phyloP scores from a whole-genome alignment of 37 sponge, comb jelly and placozoan genomes.

The Eunapius fragilis region DNA sequence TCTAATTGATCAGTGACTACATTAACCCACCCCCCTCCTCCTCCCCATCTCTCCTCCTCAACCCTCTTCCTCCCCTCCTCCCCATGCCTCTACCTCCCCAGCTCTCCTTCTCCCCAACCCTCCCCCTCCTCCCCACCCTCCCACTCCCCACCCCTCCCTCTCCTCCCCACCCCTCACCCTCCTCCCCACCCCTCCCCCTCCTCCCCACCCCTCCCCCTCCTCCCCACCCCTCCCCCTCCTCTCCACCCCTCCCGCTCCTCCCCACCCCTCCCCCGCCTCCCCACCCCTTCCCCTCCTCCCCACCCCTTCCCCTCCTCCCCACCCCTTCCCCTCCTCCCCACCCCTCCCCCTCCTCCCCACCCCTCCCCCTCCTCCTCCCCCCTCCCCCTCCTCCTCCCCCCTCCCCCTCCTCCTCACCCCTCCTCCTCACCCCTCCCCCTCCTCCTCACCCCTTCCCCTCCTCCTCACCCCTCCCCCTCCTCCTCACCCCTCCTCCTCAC shows the following conservation, averaged over 20 bases:
- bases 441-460: not conserved
- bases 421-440: not conserved
- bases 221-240: not conserved
- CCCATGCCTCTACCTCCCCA: not conserved
- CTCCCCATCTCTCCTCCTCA: not conserved
- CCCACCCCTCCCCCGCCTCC: conserved; percentile 4
- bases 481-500: not conserved
- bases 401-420: not conserved
- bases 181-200: not conserved
- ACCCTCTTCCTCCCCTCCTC: no score
- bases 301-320: not conserved
- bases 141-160: not conserved
- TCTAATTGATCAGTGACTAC: no score
- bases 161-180: not conserved
- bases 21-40: no score
- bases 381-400: no score
- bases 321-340: not conserved
- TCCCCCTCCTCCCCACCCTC: no score
- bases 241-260: not conserved
- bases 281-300: not conserved
- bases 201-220: not conserved
- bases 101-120: no score
- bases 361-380: not conserved
- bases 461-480: not conserved
- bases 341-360: not conserved